Evolutionary conservation across 2,888 invertebrate genomes (phyloP), one percentile per base, ranked within the genome.

Genomic region (Acleris emargana): DNA sequence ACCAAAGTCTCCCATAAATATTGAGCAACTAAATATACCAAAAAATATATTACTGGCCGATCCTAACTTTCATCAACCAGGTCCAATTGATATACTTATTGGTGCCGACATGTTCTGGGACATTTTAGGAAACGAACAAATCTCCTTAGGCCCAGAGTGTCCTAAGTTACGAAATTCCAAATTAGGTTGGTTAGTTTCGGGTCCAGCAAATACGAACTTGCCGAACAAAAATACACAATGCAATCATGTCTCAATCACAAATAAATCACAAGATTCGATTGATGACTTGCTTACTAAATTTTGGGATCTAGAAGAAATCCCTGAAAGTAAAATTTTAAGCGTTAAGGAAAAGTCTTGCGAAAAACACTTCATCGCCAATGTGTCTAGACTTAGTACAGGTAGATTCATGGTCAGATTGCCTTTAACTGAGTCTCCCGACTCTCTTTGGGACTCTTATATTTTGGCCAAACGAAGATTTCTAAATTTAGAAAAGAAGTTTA

Each of bases 401-500:
- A 42, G 68, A 9, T 70, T 70, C 47, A 63, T 58, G 32, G 66
- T 68, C n/a, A 18, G 52, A 17, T 42, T 67, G 18, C 68, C 68
- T 13, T 47, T 70, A 9, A 60, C 58, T 17, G 62, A 68, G 13
- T 54, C 61, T 16, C 58, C 45, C 3, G 61, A 64, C 9, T 43
- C 49, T 13, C 53, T 70, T 55, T 67, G 70, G 3, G 61, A 68
- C 28, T 69, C 53, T 6, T 52, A 52, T 28, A 25, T 17, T 28
- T 28, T 68, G 28, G 68, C 66, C 22, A 59, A 57, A 51, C 59
- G 47, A 62, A 50, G 67, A 18, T 70, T 70, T 20, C 52, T 68
- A 11, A 58, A 52, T 20, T 49, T 67, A 17, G 69, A 70, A 57
- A 25, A 16, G 13, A 52, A 52, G n/a, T 52, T 52, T 28, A 52